These are phyloP conservation scores for Pachycephus smyrnensis DNA, from an alignment of 2,888 invertebrate species.

Conservation along the genomic window DNA sequence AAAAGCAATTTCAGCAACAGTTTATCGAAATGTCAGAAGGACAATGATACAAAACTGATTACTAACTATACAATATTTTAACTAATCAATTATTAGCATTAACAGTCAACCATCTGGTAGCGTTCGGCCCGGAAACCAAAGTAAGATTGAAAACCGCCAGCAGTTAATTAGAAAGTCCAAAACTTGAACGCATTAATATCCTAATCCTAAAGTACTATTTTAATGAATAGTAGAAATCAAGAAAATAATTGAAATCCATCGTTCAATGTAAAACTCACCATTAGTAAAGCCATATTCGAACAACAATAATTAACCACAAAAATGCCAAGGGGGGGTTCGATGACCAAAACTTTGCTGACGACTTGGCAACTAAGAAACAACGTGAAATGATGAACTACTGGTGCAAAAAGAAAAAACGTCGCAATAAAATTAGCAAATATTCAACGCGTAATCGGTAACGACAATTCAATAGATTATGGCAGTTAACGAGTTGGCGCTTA, in stretches of 20 bases:
- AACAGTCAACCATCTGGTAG: neutral
- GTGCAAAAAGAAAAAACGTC: neutral
- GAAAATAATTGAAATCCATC: neutral
- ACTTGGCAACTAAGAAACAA: neutral
- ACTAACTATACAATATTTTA: neutral
- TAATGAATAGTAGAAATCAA: neutral
- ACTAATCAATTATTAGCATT: neutral
- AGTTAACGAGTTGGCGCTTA: neutral
- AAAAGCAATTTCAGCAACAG: neutral
- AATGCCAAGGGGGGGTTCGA: neutral
- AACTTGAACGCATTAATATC: neutral
- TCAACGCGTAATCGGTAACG: neutral
- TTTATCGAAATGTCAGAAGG: neutral
- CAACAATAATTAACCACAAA: neutral
- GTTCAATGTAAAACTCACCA: neutral
- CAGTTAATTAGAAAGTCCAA: neutral
- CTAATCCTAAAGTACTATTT: neutral
- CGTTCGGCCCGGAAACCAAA: neutral
- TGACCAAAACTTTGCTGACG: neutral
- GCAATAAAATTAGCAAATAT: neutral
- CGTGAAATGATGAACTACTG: neutral
- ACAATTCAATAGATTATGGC: neutral
- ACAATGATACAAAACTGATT: neutral
- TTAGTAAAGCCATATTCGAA: neutral
- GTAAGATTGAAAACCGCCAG: neutral